Evolutionary conservation across 2,113 vertebrate genomes (phyloP).

Genomic region (Tiliqua scincoides): DNA sequence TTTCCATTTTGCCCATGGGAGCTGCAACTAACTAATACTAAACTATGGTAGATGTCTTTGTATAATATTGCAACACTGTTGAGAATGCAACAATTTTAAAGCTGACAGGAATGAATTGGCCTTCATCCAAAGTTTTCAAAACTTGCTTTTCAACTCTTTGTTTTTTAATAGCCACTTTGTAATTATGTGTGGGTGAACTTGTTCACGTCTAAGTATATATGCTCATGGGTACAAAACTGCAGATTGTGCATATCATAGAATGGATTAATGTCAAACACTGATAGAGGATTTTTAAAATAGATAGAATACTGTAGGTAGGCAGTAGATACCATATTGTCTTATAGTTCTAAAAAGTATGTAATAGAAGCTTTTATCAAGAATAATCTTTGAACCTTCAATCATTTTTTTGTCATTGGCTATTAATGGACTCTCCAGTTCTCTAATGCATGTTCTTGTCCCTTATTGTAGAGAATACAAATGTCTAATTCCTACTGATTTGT

Average conservation of each 20-base stretch:
- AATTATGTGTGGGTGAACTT: constrained; percentile 66
- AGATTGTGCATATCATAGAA: constrained; percentile 17
- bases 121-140: constrained; percentile 56
- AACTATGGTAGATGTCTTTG: constrained; percentile 28
- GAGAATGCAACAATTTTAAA: neutral
- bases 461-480: neutral
- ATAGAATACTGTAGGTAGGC: neutral
- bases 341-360: neutral
- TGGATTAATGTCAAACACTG: constrained; percentile 28
- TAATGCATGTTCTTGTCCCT: neutral
- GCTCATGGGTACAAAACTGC: constrained; percentile 53
- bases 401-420: neutral
- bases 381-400: neutral
- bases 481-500: neutral
- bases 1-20: neutral
- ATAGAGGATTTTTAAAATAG: neutral
- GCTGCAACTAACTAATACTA: neutral
- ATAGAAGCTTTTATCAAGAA: neutral
- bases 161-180: constrained; percentile 54
- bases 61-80: constrained; percentile 31
- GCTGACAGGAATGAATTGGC: constrained; percentile 64
- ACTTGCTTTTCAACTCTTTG: constrained; percentile 64
- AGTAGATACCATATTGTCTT: constrained; percentile 14
- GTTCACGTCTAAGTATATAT: constrained; percentile 51
- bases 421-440: neutral